Evolutionary conservation across 2,797 vertebrate genomes (phyloP).

Genomic region (Discoglossus pictus): DNA sequence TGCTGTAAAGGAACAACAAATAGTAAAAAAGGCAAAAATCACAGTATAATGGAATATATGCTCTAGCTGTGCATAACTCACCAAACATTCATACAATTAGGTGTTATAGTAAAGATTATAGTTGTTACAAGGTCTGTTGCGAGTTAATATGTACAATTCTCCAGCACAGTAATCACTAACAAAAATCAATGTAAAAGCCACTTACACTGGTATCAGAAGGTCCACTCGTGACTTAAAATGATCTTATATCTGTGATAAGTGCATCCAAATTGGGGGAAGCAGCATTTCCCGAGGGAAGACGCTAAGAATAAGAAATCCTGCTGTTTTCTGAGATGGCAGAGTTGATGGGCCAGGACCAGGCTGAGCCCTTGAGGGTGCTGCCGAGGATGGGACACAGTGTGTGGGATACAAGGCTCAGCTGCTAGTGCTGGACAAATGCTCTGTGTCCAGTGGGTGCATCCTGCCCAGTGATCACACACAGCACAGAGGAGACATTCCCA

Average conservation of each 20-base stretch:
- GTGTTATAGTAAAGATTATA: too few relatives aligned
- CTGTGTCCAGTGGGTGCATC: conserved; percentile 26
- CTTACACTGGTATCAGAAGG: conserved; percentile 40
- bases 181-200: conserved; percentile 5
- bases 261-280: conserved; percentile 25
- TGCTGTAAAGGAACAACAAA: too few relatives aligned
- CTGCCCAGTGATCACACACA: conserved; percentile 20
- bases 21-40: too few relatives aligned
- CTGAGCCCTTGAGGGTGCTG: not conserved
- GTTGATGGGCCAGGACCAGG: conserved; percentile 8
- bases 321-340: not conserved
- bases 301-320: conserved; percentile 3
- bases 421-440: conserved; percentile 4
- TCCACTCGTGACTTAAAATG: conserved; percentile 16
- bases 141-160: too few relatives aligned
- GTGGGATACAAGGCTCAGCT: conserved; percentile 23
- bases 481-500: conserved; percentile 58
- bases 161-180: too few relatives aligned
- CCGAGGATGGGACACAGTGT: conserved; percentile 4
- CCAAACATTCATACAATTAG: too few relatives aligned
- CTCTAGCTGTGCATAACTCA: too few relatives aligned
- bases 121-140: too few relatives aligned
- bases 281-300: conserved; percentile 34
- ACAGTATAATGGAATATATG: too few relatives aligned
- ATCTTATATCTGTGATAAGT: conserved; percentile 23